Evolutionary conservation across 2,797 vertebrate species (phyloP), one percentile per base, ranked within the genome.

Genomic region (Tympanoctomys barrerae): DNA sequence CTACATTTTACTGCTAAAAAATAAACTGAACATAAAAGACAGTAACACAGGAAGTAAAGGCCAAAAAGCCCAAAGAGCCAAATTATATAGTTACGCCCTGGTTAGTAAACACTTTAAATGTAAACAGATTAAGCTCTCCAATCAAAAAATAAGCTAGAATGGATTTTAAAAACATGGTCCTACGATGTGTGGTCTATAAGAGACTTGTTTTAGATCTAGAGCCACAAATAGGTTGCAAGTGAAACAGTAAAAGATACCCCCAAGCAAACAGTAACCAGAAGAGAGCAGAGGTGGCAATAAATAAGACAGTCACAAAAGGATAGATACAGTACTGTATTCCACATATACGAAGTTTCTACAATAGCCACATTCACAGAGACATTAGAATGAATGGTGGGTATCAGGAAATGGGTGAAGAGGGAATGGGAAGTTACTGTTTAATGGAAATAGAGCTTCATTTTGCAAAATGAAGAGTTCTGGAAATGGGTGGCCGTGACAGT

Each of bases 391-490:
- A 84, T 49, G 12, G 42, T 83, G 33, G 26, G 4, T 62, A 62
- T n/a, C 33, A 71, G 57, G 31, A 57, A 18, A 2, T 64, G 13
- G 22, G 85, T 21, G 16, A 36, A 2, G 31, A 59, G 31, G 52
- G 54, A 46, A 91, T 49, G 52, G 19, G 54, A 7, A 90, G 66
- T 54, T 39, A 89, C 14, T 86, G 49, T 28, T 77, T 86, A 68
- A 80, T 31, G 14, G 42, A 21, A 26, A 59, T 12, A 61, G 4
- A 79, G 52, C 62, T 71, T 80, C 64, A 85, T 79, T 90, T 80
- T 78, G 24, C 2, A 94, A 94, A 26, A 78, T 84, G 62, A 57
- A 83, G 80, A 70, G 87, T 79, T 90, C 52, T 75, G 21, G 66
- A 73, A 73, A 80, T 24, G 16, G 64, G 31, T 62, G 52, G 79